phyloP scores from a whole-genome alignment of 1,140 invertebrate species.

The Leptestheria dahalacensis region DNA sequence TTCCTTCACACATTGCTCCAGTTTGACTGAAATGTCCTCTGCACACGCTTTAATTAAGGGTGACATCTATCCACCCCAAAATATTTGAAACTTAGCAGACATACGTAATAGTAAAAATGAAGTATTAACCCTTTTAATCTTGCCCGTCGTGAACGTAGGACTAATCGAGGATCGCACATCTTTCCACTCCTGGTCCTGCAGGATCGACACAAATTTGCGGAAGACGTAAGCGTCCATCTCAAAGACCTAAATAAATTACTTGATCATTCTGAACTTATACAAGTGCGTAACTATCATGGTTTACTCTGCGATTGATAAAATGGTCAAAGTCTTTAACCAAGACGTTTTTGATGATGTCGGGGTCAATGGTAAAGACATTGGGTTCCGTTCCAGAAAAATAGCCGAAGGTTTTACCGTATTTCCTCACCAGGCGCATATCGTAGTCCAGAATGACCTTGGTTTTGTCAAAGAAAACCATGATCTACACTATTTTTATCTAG shows the following conservation, averaged over 20 bases:
- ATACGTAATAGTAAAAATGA: neutral
- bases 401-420: slow-evolving; percentile 14
- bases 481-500: neutral
- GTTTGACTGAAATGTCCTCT: neutral
- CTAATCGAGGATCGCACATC: slow-evolving; percentile 38
- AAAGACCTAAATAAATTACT: neutral
- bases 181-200: slow-evolving; percentile 32
- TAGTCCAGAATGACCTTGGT: slow-evolving; percentile 10
- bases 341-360: slow-evolving; percentile 37
- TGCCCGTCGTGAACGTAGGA: slow-evolving; percentile 35
- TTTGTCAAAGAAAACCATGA: neutral
- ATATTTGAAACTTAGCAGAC: neutral
- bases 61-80: slow-evolving; percentile 8
- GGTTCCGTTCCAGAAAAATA: slow-evolving; percentile 9
- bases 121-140: slow-evolving; percentile 12
- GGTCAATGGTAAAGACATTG: slow-evolving; percentile 24
- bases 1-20: neutral
- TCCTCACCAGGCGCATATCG: slow-evolving; percentile 3
- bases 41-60: slow-evolving; percentile 1
- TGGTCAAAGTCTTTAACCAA: slow-evolving; percentile 39
- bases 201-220: slow-evolving; percentile 11
- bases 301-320: slow-evolving; percentile 30
- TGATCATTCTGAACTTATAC: neutral
- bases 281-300: neutral
- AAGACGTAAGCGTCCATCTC: neutral